These are phyloP conservation scores for Sminthopsis crassicaudata DNA, from an alignment of 2,113 vertebrate species.

Conservation along the genomic window DNA sequence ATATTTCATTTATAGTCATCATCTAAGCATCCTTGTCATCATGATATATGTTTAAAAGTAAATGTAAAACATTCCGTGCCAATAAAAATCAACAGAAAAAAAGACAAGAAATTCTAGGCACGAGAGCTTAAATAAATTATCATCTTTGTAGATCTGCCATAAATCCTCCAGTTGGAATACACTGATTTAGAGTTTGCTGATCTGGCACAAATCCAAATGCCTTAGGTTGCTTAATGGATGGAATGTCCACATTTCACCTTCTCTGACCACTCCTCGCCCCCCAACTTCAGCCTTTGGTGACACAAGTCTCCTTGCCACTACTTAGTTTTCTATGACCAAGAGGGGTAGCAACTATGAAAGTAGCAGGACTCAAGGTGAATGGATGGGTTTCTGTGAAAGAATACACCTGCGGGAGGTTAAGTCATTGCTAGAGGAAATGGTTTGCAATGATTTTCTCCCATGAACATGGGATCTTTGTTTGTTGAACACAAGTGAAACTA, in stretches of 20 bases:
- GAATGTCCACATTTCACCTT: constrained; percentile 54
- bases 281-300: constrained; percentile 53
- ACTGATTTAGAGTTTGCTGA: constrained; percentile 63
- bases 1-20: constrained; percentile 59
- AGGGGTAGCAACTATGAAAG: not conserved
- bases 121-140: constrained; percentile 77
- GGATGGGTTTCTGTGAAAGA: not conserved
- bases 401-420: not conserved
- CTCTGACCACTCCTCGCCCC: constrained; percentile 37
- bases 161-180: constrained; percentile 65
- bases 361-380: not conserved
- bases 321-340: accelerated
- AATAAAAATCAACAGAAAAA: constrained; percentile 81
- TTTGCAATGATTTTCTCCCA: not conserved
- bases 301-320: constrained; percentile 15
- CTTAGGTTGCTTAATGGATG: constrained; percentile 64
- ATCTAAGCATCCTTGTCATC: constrained; percentile 56
- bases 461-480: not conserved
- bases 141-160: constrained; percentile 72
- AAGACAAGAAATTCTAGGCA: constrained; percentile 69
- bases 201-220: constrained; percentile 59
- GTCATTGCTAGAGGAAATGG: accelerated
- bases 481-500: not conserved
- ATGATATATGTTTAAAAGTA: constrained; percentile 71
- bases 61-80: constrained; percentile 77